Conservation (phyloP, 2,113 vertebrate genomes). For the Gymnocephalus cernua region DNA sequence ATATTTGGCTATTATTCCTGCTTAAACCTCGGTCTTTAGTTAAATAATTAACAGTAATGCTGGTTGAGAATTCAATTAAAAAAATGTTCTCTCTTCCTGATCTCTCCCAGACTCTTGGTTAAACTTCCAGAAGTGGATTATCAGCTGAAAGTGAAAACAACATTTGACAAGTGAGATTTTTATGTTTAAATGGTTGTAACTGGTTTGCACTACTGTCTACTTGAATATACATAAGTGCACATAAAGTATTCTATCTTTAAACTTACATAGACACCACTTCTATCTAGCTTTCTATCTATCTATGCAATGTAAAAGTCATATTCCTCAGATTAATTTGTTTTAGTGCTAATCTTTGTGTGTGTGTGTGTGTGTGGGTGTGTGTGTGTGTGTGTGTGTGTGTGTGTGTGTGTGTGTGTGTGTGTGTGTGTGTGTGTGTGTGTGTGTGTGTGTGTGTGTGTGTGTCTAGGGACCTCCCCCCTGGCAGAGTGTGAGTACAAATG, state of each 20-base stretch:
- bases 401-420: conserved; percentile 50
- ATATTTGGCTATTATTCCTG: not conserved
- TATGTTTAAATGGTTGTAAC: not conserved
- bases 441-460: conserved; percentile 64
- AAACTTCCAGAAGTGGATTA: conserved; percentile 97
- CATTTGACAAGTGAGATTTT: conserved; percentile 94
- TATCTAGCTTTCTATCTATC: too few species aligned
- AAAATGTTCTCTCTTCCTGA: not conserved
- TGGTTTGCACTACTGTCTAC: not conserved
- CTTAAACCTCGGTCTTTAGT: not conserved
- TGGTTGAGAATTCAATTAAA: not conserved
- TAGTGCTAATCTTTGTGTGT: conserved; percentile 33
- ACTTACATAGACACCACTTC: too few species aligned
- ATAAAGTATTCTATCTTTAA: not conserved
- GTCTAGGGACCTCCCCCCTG: conserved; percentile 92
- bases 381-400: conserved; percentile 69
- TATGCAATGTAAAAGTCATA: not conserved
- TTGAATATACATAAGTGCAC: not conserved
- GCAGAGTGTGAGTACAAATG: conserved; percentile 89
- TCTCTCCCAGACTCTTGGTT: conserved; percentile 89
- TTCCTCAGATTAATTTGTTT: not conserved
- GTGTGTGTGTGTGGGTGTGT: conserved; percentile 64
- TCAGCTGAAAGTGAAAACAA: conserved; percentile 96
- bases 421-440: conserved; percentile 10
- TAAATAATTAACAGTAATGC: not conserved